Evolutionary conservation across 1,140 invertebrate species (phyloP).

Genomic region (Plectrocnemia conspersa): DNA sequence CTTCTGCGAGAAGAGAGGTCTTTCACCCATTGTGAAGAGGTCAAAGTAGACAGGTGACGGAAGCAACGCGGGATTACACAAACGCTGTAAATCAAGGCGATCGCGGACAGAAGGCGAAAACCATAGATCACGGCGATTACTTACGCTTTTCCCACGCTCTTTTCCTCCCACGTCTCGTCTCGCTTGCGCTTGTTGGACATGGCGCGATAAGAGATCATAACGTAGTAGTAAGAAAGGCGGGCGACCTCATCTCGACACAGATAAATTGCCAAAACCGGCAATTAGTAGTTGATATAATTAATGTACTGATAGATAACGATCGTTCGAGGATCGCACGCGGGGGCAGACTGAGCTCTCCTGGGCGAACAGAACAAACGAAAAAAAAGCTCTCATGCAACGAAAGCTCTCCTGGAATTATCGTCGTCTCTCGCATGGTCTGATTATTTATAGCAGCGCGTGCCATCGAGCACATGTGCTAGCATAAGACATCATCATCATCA

Average conservation of each 20-base stretch:
- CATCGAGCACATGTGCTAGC: too few relatives aligned
- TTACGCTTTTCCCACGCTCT: conserved; percentile 2
- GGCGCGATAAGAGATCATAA: not conserved
- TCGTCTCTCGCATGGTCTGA: conserved; percentile 12
- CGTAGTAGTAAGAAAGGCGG: too few relatives aligned
- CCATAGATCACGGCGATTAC: not conserved
- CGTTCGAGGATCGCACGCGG: conserved; percentile 10
- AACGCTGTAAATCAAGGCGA: too few relatives aligned
- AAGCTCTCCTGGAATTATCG: conserved; percentile 19
- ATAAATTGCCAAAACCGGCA: too few relatives aligned
- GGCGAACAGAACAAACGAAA: conserved; percentile 11
- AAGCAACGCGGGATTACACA: too few relatives aligned
- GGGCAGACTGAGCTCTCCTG: conserved; percentile 24
- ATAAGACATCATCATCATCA: too few relatives aligned
- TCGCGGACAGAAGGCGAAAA: not conserved
- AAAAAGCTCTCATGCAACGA: conserved; percentile 28
- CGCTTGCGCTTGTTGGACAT: conserved; percentile 13
- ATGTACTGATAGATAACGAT: too few relatives aligned
- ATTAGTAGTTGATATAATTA: too few relatives aligned
- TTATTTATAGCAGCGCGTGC: conserved; percentile 30
- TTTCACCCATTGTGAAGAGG: too few relatives aligned
- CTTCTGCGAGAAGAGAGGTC: too few relatives aligned
- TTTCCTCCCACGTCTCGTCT: not conserved
- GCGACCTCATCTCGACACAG: too few relatives aligned
- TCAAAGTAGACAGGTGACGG: too few relatives aligned